Conservation (phyloP, 1,140 invertebrate species). For the Ceratoteleas bidentatus region DNA sequence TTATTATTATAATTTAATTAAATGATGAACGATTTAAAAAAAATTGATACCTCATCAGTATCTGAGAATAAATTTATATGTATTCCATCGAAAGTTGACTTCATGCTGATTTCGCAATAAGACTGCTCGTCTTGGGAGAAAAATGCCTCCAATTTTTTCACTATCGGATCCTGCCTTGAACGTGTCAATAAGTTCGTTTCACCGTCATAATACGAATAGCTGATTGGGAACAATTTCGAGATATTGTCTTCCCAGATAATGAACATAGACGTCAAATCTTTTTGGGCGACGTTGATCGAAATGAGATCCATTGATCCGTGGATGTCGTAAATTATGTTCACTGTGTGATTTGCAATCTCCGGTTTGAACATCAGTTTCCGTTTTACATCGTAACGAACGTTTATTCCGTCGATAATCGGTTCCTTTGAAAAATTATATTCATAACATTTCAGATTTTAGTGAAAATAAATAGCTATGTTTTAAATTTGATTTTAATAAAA, state of each 20-base stretch:
- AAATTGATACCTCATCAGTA: slow-evolving; percentile 84
- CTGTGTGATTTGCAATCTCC: slow-evolving; percentile 66
- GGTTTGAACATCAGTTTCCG: slow-evolving; percentile 81
- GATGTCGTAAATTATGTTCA: slow-evolving; percentile 83
- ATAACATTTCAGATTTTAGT: not conserved
- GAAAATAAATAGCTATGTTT: too few relatives aligned
- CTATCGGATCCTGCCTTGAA: slow-evolving; percentile 82
- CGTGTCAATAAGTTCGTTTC: slow-evolving; percentile 22
- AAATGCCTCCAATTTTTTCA: slow-evolving; percentile 88
- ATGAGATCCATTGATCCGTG: slow-evolving; percentile 86
- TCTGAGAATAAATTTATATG: slow-evolving; percentile 88
- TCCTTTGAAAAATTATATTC: slow-evolving; percentile 79
- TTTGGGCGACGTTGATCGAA: slow-evolving; percentile 86
- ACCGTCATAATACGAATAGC: slow-evolving; percentile 41
- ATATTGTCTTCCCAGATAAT: slow-evolving; percentile 87
- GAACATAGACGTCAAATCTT: slow-evolving; percentile 86
- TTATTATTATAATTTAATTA: too few relatives aligned
- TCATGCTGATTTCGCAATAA: slow-evolving; percentile 81
- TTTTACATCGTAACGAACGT: slow-evolving; percentile 88
- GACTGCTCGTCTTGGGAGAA: slow-evolving; percentile 85
- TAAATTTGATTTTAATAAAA: not conserved
- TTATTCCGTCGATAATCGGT: slow-evolving; percentile 88
- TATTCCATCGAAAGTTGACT: slow-evolving; percentile 86
- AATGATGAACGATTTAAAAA: too few relatives aligned
- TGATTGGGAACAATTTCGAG: slow-evolving; percentile 64